Evolutionary conservation across 2,113 vertebrate species (phyloP), one percentile per base, ranked within the genome.

Genomic region (Tor tambroides): DNA sequence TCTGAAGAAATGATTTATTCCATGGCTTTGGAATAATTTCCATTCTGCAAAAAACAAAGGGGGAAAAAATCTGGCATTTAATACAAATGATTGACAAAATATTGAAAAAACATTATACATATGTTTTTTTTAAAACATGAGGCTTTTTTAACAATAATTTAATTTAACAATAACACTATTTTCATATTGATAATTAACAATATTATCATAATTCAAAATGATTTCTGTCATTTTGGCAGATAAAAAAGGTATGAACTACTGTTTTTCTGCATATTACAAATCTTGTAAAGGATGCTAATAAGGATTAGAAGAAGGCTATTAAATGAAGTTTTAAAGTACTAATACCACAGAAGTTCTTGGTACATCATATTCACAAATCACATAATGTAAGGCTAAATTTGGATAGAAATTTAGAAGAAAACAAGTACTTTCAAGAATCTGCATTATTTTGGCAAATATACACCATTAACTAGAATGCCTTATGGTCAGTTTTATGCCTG

Each of bases 21-120:
- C 97, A 98, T 28, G 95, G 95, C 89, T 97, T 97, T 88, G 96
- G 96, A 83, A 96, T 87, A 4, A 94, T 61, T 83, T 94, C 86
- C 88, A 97, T 26, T 87, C 97, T 98, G 87, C 90, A 92, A 89
- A 51, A 49, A 19, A 89, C 67, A 43, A 51, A 63, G 88, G 67
- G 67, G 72, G 77, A 15, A 67, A 21, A 23, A 35, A 1, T 38
- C 17, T 11, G 6, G 26, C 30, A 72, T 23, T 38, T 71, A 71
- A 11, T 38, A 71, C 17, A 43, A 35, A 32, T 35, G 30, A 71
- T 10, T 71, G 32, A 72, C 8, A 38, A 3, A 71, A 71, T 71
- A 71, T 32, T 32, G 3, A 69, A 7, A 69, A 69, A 15, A 67
- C 10, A 67, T 67, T 67, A 17, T 67, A 17, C 17, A 71, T 10